These are phyloP conservation scores for Prietella phreatophila DNA, from an alignment of 2,113 vertebrate species.

Conservation along the genomic window DNA sequence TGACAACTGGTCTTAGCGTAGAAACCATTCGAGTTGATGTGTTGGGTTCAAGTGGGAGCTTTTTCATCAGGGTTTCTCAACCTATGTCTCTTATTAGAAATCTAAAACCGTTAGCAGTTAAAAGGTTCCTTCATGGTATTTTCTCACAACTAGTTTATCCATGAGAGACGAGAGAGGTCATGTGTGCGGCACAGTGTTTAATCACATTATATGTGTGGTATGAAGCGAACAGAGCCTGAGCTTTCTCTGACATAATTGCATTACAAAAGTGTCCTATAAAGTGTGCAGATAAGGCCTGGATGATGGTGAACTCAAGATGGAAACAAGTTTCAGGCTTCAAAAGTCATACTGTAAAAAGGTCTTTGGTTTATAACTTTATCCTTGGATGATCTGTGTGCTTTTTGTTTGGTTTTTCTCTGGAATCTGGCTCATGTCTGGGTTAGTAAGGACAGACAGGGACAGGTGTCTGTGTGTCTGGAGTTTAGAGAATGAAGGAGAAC, in stretches of 20 bases:
- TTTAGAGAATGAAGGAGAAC: constrained; percentile 60
- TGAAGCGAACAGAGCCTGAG: constrained; percentile 16
- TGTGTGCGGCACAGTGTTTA: constrained; percentile 7
- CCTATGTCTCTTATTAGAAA: neutral
- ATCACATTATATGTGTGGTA: constrained; percentile 14
- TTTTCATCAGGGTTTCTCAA: neutral
- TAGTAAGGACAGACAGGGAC: constrained; percentile 52
- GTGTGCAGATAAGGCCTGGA: neutral
- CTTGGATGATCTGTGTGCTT: neutral
- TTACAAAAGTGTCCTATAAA: neutral
- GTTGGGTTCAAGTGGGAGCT: neutral
- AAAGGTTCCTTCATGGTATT: constrained; percentile 4
- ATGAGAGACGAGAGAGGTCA: constrained; percentile 3
- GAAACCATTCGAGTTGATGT: neutral
- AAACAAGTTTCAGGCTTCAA: neutral
- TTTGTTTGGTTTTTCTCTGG: neutral
- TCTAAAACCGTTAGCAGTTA: constrained; percentile 3
- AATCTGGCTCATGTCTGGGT: neutral
- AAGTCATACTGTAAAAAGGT: neutral
- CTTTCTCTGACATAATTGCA: constrained; percentile 23
- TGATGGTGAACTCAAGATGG: neutral
- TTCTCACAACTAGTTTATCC: constrained; percentile 13
- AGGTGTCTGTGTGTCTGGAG: constrained; percentile 61
- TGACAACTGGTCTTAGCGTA: neutral
- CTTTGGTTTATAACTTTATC: neutral